These are phyloP conservation scores for Benthochromis sp. DNA, from an alignment of 2,113 vertebrate genomes.

Conservation along the genomic window DNA sequence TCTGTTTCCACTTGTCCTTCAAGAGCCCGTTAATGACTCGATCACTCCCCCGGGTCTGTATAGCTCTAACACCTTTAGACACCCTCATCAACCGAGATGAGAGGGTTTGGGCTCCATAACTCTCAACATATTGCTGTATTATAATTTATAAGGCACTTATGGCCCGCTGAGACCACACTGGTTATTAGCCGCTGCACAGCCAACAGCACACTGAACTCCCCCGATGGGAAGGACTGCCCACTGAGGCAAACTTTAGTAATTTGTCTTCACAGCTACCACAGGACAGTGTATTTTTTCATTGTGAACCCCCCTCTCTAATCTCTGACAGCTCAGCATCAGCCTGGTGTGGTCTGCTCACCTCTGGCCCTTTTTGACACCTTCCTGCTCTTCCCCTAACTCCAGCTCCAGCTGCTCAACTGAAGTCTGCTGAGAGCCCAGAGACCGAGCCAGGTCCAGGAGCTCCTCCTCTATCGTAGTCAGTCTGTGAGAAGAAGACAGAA, in stretches of 20 bases:
- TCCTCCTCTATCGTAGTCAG: constrained; percentile 80
- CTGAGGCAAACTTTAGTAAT: not conserved
- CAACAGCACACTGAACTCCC: not conserved
- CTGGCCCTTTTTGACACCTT: constrained; percentile 57
- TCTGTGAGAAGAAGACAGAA: constrained; percentile 26
- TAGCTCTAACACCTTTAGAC: constrained; percentile 30
- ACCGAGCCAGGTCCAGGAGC: constrained; percentile 59
- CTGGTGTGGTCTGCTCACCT: constrained; percentile 49
- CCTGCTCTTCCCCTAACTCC: constrained; percentile 71
- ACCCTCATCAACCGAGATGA: constrained; percentile 48
- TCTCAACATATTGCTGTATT: constrained; percentile 9
- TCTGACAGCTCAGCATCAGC: not conserved
- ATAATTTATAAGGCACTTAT: constrained; percentile 24
- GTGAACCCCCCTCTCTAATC: not conserved
- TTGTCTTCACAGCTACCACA: not conserved
- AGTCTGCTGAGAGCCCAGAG: constrained; percentile 69
- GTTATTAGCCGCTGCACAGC: constrained; percentile 7
- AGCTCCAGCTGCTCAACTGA: constrained; percentile 72
- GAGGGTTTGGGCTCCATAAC: constrained; percentile 5
- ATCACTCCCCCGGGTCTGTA: constrained; percentile 12
- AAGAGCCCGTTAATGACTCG: constrained; percentile 25
- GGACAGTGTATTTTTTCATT: not conserved
- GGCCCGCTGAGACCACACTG: constrained; percentile 3
- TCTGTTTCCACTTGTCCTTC: constrained; percentile 3
- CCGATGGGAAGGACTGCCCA: not conserved